Conservation (phyloP, 2,888 invertebrate genomes). For the Chouioia cunea region DNA sequence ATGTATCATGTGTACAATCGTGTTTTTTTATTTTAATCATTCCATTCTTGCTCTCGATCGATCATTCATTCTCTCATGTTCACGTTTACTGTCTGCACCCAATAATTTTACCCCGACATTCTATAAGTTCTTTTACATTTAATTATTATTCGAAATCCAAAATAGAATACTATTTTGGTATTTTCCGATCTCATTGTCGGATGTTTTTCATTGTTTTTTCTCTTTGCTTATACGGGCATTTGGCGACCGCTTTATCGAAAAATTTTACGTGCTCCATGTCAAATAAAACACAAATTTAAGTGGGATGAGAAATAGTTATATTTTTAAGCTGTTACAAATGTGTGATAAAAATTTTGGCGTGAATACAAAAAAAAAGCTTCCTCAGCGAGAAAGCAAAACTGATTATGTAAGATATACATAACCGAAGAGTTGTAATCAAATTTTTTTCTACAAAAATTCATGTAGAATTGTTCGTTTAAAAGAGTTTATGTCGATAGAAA, state of each 20-base stretch:
- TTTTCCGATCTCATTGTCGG: conserved; percentile 43
- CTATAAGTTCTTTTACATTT: conserved; percentile 33
- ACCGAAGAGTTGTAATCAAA: conserved; percentile 7
- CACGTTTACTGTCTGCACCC: conserved; percentile 29
- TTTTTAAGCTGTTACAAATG: conserved; percentile 18
- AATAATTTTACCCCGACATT: conserved; percentile 33
- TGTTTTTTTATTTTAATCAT: conserved; percentile 22
- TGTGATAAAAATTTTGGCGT: conserved; percentile 10
- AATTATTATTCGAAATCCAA: conserved; percentile 29
- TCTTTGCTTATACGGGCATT: conserved; percentile 43
- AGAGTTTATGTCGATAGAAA: neutral
- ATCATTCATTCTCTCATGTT: conserved; percentile 12
- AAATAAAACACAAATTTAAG: conserved; percentile 32
- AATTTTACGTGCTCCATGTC: neutral
- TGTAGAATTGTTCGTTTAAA: neutral
- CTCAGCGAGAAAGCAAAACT: no score
- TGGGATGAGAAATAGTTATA: conserved; percentile 24
- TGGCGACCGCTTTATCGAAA: conserved; percentile 53
- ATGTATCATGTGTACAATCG: conserved; percentile 44
- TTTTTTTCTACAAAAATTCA: no score
- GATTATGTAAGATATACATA: conserved; percentile 4
- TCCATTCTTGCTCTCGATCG: conserved; percentile 3
- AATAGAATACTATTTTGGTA: conserved; percentile 26
- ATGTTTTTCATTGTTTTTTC: conserved; percentile 46
- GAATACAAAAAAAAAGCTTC: conserved; percentile 20